phyloP scores from a whole-genome alignment of 2,888 invertebrate species.

The Nymphalis urticae region DNA sequence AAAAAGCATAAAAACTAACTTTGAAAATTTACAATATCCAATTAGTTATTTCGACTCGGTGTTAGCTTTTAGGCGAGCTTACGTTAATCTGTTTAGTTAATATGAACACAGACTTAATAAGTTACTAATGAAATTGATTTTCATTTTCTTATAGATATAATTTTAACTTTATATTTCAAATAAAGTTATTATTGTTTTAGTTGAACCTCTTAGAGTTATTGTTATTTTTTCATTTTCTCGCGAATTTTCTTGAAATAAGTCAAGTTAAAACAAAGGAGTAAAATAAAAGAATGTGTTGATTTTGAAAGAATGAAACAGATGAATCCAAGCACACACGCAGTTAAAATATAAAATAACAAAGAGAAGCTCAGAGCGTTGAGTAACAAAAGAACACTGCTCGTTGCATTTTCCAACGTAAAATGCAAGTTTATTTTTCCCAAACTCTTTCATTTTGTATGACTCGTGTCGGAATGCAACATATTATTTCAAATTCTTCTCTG shows the following conservation, averaged over 20 bases:
- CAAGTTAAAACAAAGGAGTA: slow-evolving; percentile 38
- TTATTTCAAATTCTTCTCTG: slow-evolving; percentile 51
- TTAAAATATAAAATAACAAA: slow-evolving; percentile 49
- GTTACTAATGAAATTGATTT: too few relatives aligned
- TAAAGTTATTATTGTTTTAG: neutral
- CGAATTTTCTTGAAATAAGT: slow-evolving; percentile 23
- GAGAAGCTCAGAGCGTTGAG: slow-evolving; percentile 43
- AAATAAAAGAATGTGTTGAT: slow-evolving; percentile 43
- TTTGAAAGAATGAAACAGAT: slow-evolving; percentile 46
- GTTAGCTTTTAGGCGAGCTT: too few relatives aligned
- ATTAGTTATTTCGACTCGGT: too few relatives aligned
- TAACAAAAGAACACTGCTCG: slow-evolving; percentile 46
- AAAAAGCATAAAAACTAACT: too few relatives aligned
- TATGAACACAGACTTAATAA: too few relatives aligned
- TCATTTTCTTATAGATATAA: too few relatives aligned
- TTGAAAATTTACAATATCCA: too few relatives aligned
- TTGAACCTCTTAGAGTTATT: neutral
- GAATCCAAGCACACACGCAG: slow-evolving; percentile 46
- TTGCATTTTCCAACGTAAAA: slow-evolving; percentile 49
- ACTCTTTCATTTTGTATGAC: slow-evolving; percentile 50
- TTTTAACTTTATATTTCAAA: too few relatives aligned
- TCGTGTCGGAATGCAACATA: slow-evolving; percentile 49
- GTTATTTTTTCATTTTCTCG: slow-evolving; percentile 1
- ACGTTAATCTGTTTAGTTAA: too few relatives aligned
- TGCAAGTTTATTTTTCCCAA: slow-evolving; percentile 47